Percentiles rank a stretch among this genome's conserved stretches.
These are phyloP conservation scores for Neodiprion pinetum DNA, from an alignment of 1,140 invertebrate species.

Conservation along the genomic window DNA sequence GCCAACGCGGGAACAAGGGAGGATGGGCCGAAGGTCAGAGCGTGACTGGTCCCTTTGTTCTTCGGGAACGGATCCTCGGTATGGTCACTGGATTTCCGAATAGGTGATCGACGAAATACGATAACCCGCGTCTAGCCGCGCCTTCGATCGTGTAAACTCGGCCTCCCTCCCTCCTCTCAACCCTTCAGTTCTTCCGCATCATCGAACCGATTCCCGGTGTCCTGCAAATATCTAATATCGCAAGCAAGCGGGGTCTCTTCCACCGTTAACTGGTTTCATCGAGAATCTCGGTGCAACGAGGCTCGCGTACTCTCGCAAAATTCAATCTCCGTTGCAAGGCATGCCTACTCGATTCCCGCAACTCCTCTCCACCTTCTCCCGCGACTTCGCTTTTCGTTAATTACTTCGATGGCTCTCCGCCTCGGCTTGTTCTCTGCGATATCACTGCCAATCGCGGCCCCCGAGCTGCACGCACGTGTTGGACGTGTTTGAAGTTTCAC, in stretches of 20 bases:
- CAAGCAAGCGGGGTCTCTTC: too few relatives aligned
- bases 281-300: background rate
- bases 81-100: too few relatives aligned
- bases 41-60: too few relatives aligned
- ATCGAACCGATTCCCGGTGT: too few relatives aligned
- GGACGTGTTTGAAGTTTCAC: background rate
- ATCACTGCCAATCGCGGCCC: background rate
- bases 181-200: too few relatives aligned
- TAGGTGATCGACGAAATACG: too few relatives aligned
- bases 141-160: too few relatives aligned
- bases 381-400: background rate
- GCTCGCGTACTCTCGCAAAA: background rate
- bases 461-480: background rate
- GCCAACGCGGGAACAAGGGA: background rate
- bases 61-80: too few relatives aligned
- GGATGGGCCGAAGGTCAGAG: background rate
- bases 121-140: too few relatives aligned
- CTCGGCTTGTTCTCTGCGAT: background rate
- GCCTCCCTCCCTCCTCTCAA: too few relatives aligned
- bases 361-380: too few relatives aligned
- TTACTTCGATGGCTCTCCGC: background rate
- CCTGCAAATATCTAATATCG: too few relatives aligned
- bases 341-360: background rate
- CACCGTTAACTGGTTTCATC: background rate
- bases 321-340: background rate